A percentile compares a stretch with the other conserved stretches of the same genome.
phyloP scores from a whole-genome alignment of 2,113 vertebrate species.

The Dasyurus viverrinus region DNA sequence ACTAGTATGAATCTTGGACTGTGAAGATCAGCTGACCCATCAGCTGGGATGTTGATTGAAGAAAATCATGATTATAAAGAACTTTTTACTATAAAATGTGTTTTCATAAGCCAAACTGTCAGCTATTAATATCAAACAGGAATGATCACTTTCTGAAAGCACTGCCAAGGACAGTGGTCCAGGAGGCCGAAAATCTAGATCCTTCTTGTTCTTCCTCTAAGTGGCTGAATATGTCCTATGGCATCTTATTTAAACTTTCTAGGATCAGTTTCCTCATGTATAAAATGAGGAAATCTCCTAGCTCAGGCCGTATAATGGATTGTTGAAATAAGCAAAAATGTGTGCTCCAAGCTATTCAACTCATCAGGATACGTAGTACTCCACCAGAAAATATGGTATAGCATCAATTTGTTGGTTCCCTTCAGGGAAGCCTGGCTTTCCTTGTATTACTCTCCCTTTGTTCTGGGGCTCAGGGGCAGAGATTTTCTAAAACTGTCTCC shows the following conservation, averaged over 20 bases:
- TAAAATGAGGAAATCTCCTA: not conserved
- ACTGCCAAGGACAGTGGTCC: not conserved
- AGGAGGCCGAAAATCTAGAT: not conserved
- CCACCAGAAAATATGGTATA: not conserved
- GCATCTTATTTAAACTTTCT: not conserved
- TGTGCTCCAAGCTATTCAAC: not conserved
- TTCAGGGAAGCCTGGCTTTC: not conserved
- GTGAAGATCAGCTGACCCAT: not conserved
- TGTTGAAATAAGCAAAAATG: not conserved
- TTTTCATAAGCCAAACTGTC: not conserved
- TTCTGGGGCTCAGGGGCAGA: not conserved
- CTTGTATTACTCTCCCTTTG: not conserved
- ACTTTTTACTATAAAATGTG: not conserved
- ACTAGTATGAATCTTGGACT: slow-evolving; percentile 1
- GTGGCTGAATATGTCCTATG: too few relatives aligned
- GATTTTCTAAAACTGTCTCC: not conserved
- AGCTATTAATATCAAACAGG: not conserved
- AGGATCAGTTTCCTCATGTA: not conserved
- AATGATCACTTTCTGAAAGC: not conserved
- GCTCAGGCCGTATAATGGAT: not conserved
- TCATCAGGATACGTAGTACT: not conserved
- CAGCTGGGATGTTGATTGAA: not conserved
- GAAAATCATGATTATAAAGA: not conserved
- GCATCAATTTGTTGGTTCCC: not conserved
- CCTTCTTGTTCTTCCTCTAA: not conserved